Conservation (phyloP, 2,888 invertebrate species). For the Andrena dorsata region DNA sequence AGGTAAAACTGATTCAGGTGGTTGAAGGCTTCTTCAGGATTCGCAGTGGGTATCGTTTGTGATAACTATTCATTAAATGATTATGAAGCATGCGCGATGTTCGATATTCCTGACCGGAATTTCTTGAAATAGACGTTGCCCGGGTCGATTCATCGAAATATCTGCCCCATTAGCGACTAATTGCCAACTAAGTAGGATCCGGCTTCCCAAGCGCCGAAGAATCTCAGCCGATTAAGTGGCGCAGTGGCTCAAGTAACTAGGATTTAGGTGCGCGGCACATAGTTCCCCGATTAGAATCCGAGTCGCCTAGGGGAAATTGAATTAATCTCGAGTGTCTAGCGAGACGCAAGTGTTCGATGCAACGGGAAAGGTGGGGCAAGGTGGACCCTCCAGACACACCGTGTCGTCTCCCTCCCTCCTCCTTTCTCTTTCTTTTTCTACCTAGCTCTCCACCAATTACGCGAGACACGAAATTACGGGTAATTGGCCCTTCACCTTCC, state of each 20-base stretch:
- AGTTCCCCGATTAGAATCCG: constrained; percentile 39
- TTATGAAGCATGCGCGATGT: not conserved
- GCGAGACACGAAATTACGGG: constrained; percentile 69
- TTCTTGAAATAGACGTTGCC: not conserved
- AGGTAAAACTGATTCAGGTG: too few relatives aligned
- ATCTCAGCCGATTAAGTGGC: constrained; percentile 19
- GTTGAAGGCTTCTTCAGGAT: too few relatives aligned
- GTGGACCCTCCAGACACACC: constrained; percentile 53
- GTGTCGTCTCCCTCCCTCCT: not conserved
- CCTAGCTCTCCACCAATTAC: constrained; percentile 65
- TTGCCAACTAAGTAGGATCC: not conserved
- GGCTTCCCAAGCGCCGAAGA: not conserved
- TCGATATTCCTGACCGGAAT: not conserved
- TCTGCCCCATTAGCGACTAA: constrained; percentile 1
- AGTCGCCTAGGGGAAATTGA: constrained; percentile 55
- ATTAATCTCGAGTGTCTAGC: constrained; percentile 56
- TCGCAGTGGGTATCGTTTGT: too few relatives aligned
- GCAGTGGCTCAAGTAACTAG: constrained; percentile 19
- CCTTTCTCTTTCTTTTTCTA: constrained; percentile 35
- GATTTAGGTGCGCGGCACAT: constrained; percentile 42
- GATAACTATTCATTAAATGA: too few relatives aligned
- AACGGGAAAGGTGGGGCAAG: constrained; percentile 37
- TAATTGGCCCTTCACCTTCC: constrained; percentile 71
- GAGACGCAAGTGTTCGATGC: constrained; percentile 49
- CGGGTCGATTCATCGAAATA: not conserved